These are phyloP conservation scores for cat (Felis catus) DNA, from an alignment of 2,113 vertebrate species.

Conservation along the genomic window DNA sequence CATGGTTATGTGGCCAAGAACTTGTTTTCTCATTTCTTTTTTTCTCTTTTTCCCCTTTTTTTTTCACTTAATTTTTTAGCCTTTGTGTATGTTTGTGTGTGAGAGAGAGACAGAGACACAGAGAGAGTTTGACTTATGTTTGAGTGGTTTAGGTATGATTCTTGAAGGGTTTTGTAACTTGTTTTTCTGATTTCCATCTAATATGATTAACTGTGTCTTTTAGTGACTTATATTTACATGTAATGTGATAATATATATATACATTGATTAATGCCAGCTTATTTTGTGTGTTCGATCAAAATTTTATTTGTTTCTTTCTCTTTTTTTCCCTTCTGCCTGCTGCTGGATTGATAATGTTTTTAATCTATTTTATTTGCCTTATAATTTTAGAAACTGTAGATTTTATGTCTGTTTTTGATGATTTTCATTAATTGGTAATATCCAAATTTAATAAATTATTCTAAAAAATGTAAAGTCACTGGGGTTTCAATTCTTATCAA, in stretches of 20 bases:
- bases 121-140: not conserved
- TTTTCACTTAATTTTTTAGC: no score
- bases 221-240: not conserved
- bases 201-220: not conserved
- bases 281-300: not conserved
- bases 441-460: not conserved
- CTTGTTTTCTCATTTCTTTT: not conserved
- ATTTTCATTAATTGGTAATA: not conserved
- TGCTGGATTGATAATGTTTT: not conserved
- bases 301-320: not conserved
- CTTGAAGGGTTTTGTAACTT: not conserved
- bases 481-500: not conserved
- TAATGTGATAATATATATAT: not conserved
- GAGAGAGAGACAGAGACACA: not conserved
- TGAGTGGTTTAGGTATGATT: not conserved
- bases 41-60: no score
- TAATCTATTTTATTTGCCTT: not conserved
- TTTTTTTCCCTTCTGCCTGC: not conserved
- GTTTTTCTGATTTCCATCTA: not conserved
- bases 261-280: not conserved
- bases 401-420: not conserved
- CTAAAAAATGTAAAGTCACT: not conserved
- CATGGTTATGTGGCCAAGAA: not conserved
- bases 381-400: not conserved
- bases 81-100: not conserved